These are phyloP conservation scores for Coendou prehensilis DNA, from an alignment of 2,797 vertebrate genomes.

Conservation along the genomic window DNA sequence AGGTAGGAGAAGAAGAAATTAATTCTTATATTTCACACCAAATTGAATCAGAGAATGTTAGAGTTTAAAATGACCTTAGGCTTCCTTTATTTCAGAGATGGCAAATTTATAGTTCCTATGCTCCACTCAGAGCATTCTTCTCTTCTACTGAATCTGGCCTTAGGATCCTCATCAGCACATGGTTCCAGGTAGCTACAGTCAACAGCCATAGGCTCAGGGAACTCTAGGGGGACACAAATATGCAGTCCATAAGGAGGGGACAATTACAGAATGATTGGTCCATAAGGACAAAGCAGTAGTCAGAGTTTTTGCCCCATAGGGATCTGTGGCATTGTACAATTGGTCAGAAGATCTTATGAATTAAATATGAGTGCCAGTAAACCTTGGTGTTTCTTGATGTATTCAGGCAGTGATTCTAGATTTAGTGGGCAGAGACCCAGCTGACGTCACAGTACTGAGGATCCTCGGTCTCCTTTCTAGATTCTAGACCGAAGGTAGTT, in stretches of 20 bases:
- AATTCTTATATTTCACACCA: neutral
- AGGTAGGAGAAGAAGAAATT: neutral
- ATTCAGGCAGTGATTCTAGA: neutral
- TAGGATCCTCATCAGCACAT: neutral
- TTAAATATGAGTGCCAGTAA: neutral
- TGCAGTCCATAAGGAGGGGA: neutral
- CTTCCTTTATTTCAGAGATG: neutral
- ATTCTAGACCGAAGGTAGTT: neutral
- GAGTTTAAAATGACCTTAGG: neutral
- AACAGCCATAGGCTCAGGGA: neutral
- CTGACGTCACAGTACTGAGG: neutral
- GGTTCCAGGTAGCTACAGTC: too few species aligned
- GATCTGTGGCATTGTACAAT: neutral
- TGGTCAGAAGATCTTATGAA: neutral
- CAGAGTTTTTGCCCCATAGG: neutral
- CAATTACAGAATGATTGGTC: neutral
- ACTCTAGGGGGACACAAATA: neutral
- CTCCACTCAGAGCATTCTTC: neutral
- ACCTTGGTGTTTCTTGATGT: too few species aligned
- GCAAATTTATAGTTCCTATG: neutral
- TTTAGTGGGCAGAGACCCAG: neutral
- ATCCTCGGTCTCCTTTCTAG: neutral
- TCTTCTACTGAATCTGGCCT: neutral
- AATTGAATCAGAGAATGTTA: neutral
- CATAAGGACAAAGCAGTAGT: neutral